phyloP scores from a whole-genome alignment of 92 coral and sea anemone species.

The Micromussa lordhowensis region DNA sequence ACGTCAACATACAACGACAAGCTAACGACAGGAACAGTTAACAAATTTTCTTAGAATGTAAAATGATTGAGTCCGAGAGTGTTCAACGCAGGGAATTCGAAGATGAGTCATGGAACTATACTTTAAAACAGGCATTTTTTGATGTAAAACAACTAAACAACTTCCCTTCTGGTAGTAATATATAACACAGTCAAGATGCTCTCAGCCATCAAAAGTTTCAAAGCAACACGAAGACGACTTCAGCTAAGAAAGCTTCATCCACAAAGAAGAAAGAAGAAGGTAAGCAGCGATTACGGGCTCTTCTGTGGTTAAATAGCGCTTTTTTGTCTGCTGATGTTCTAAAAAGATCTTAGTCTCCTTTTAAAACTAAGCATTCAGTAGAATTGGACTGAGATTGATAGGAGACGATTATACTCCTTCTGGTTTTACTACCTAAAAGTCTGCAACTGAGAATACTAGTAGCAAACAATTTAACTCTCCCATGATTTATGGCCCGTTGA shows the following conservation, averaged over 20 bases:
- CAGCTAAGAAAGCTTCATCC: neutral
- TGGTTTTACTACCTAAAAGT: too few relatives aligned
- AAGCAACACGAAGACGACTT: neutral
- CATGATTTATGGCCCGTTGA: too few relatives aligned
- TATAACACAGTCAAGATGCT: slow-evolving; percentile 5
- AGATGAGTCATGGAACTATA: neutral
- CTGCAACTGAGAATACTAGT: too few relatives aligned
- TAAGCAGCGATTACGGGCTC: neutral
- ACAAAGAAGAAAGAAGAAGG: neutral
- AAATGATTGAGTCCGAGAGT: neutral
- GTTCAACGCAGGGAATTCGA: neutral
- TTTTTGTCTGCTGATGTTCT: too few relatives aligned
- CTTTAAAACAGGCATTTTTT: neutral
- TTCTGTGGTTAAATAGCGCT: too few relatives aligned
- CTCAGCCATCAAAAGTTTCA: neutral
- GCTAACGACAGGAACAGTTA: neutral
- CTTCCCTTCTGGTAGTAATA: slow-evolving; percentile 8
- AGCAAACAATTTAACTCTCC: neutral
- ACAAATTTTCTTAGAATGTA: neutral
- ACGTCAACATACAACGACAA: neutral
- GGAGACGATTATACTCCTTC: too few relatives aligned
- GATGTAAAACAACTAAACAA: neutral
- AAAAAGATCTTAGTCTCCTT: too few relatives aligned
- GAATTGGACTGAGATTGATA: too few relatives aligned
- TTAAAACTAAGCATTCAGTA: too few relatives aligned